These are phyloP conservation scores for Carapus acus DNA, from an alignment of 2,797 vertebrate genomes.

Conservation along the genomic window DNA sequence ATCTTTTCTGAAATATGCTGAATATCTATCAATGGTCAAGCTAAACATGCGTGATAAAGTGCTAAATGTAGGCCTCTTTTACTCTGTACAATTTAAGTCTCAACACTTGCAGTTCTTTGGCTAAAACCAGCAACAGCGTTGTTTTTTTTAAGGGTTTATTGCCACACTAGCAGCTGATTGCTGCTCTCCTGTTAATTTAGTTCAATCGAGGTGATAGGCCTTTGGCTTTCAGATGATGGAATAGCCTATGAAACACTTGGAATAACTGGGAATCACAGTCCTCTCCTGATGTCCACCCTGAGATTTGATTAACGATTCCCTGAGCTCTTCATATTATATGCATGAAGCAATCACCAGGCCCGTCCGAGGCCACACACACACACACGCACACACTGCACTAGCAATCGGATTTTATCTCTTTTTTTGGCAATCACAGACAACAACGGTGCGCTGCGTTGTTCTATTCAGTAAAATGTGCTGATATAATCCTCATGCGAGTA, in stretches of 20 bases:
- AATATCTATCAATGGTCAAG: background rate
- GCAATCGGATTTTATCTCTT: constrained; percentile 1
- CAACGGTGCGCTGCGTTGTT: constrained; percentile 9
- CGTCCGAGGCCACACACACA: constrained; percentile 23
- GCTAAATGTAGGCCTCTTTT: constrained; percentile 21
- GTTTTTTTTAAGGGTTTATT: constrained; percentile 31
- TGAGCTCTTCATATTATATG: constrained; percentile 40
- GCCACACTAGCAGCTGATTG: constrained; percentile 33
- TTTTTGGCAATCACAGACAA: constrained; percentile 12
- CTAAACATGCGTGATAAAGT: constrained; percentile 41
- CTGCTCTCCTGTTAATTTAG: constrained; percentile 2
- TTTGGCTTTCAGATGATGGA: constrained; percentile 22
- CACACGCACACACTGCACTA: no score
- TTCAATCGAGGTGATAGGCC: background rate
- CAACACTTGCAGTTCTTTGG: constrained; percentile 41
- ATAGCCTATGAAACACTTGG: constrained; percentile 13
- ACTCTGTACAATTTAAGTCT: background rate
- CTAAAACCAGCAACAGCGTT: constrained; percentile 24
- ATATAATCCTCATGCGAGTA: constrained; percentile 35
- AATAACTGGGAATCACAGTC: constrained; percentile 45
- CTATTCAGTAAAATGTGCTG: constrained; percentile 3
- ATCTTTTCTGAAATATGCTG: no score
- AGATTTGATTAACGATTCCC: constrained; percentile 46
- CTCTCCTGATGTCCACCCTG: constrained; percentile 46
- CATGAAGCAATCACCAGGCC: constrained; percentile 18